Base-by-base conservation (phyloP, 1,140 invertebrate genomes). In the Maniola jurtina region DNA sequence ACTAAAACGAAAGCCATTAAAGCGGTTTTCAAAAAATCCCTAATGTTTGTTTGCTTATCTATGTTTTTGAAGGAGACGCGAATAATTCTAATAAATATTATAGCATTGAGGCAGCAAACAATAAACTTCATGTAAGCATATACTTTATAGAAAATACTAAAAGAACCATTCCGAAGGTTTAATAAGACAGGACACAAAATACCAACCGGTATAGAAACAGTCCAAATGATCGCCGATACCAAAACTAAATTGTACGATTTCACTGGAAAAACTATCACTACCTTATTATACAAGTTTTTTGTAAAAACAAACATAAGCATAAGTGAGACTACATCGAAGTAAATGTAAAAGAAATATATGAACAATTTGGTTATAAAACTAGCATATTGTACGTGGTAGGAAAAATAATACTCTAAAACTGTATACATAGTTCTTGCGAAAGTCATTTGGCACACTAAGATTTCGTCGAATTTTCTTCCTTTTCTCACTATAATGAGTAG, bases 221-320 rank as follows among this genome's bases (percentile, higher is more conserved):
- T 34, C 79, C 78, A 83, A 25, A 71, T 65, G 1, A 71, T 33
- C 0, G 68, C 15, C 5, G 71, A 75, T 7, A 66, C 47, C 0
- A 71, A 2, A 0, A 70, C 7, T 8, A 82, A 52, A 33, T 68
- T 77, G 8, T 61, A 61, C 33, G 73, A 66, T 16, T 68, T 48
- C 4, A 71, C 48, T 15, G 59, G 61, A 38, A 86, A 81, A 11
- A 84, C 80, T 9, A 72, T 35, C 0, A 86, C 77, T 2, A 84
- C 71, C 61, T 84, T 84, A 14, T 81, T 70, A 60, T 78, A 86
- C 9, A 86, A 60, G 34, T 81, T 77, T 50, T 80, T 83, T 2
- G 81, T 80, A 54, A 81, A 86, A 0, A 86, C 52, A 57, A 80
- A 80, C 80, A 83, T 86, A 64, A 80, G 75, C 6, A 64, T 60